Evolutionary conservation across 2,797 vertebrate species (phyloP), one percentile per base, ranked within the genome.

Genomic region (Eurystomus glaucurus): DNA sequence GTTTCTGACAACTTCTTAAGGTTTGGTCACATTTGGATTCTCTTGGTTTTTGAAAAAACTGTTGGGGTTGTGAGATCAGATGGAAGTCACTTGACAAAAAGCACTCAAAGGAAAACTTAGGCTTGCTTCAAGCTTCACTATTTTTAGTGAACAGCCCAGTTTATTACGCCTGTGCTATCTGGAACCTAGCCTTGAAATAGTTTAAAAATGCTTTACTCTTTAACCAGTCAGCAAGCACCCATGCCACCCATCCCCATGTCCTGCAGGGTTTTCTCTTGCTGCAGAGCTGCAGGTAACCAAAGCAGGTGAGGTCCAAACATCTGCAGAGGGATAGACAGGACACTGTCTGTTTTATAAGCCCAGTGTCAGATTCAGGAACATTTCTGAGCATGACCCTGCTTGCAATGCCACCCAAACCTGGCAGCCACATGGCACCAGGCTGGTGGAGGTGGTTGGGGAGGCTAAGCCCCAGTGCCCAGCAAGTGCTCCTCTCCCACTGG

Each of bases 361-460:
- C 14, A 3, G 9, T 15, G 10, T 51, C 60, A n/a, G 21, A 46
- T 41, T 70, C 7, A 13, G 33, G 57, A 81, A 20, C 21, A 2
- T 43, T 66, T 80, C 64, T 90, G 11, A 72, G 25, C 18, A 31
- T 26, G 55, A 55, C 8, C 39, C 62, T 64, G 8, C 48, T 54
- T 76, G 28, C 50, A 13, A 17, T 61, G 52, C 68, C 31, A 41
- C 43, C n/a, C 31, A 33, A 50, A 68, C 41, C 23, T 41, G 29
- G 43, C 6, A 31, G 11, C 33, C 81, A 39, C 26, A 5, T 4
- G 9, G 28, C 8, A 9, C 15, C 41, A 45, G 65, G 28, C 28
- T 58, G 37, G 22, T 31, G 37, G 41, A 46, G 12, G 18, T 0
- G 0, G 11, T 3, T 43, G 37, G n/a, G 9, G 35, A 78, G 60